Base-by-base conservation (phyloP, 1,140 invertebrate species). In the Cephus cinctus region DNA sequence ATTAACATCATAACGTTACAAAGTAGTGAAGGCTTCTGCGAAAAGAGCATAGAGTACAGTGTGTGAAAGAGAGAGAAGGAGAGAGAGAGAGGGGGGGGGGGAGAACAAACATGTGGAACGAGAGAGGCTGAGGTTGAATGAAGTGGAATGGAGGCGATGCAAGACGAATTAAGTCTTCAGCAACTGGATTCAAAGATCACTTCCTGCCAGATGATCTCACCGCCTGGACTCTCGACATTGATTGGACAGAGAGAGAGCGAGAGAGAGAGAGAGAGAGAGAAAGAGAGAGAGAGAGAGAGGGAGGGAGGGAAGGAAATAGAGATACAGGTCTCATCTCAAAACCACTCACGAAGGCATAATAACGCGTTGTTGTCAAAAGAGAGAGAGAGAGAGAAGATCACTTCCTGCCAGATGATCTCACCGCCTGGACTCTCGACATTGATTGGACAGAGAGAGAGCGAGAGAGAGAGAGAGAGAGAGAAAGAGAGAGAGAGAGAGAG, bases 181-280 rank as follows among this genome's bases (percentile, higher is more conserved):
- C n/a, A 65, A 70, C 61, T 71, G 52, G 59, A 72, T 70, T 67
- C 65, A 67, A 69, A 72, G 67, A 70, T 73, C 68, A 59, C 61
- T 74, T 74, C 70, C 71, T 70, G 56, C 49, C 61, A 49, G 64
- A 67, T 73, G 69, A 73, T 66, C 61, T 70, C 67, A 70, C 65
- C 58, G 56, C 49, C 55, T 56, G n/a, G n/a, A n/a, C 59, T 61
- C 50, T 66, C 61, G 56, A 59, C 55, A 63, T 65, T 68, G 57
- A 65, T 65, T 45, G 50, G 45, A 56, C 56, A 53, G 53, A 54
- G 41, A 50, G 48, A 48, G 53, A 56, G 48, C 46, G 51, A 54
- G 54, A 56, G 54, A 56, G 56, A 59, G 44, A 48, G 35, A 36
- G n/a, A n/a, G n/a, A n/a, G n/a, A n/a, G n/a, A n/a, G n/a, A n/a